Evolutionary conservation across 2,113 vertebrate genomes (phyloP), one percentile per base, ranked within the genome.

Genomic region (Emydura subglobosa): DNA sequence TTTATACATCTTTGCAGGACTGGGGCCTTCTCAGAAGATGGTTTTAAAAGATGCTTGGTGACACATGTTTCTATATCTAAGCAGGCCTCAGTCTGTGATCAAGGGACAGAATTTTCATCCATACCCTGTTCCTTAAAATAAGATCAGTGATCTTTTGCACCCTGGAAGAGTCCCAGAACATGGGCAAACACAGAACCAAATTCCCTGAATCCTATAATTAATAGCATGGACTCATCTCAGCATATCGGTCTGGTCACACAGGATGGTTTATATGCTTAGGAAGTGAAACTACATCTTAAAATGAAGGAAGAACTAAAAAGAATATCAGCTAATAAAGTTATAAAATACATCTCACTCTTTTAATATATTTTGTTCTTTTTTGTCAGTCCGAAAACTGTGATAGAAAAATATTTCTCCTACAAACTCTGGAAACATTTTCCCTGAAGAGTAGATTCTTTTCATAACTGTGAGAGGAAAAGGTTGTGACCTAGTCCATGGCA

Each of bases 191-290:
- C 89, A 97, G 91, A 96, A 85, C 87, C 55, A 90, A 90, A 76
- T 97, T 98, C 96, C 91, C 87, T 89, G 97, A 97, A 97, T 96
- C 94, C 97, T 97, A 97, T 96, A 97, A 97, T 97, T 97, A 97
- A 96, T 7, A 6, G 0, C 92, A 59, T 94, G 94, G 85, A 94
- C 93, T 97, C 93, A 96, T 96, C 96, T 93, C 89, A 93, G 61
- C 79, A 27, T 95, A 92, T 95, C 91, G 95, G 22, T 94, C 90
- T 95, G 85, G 93, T 95, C 87, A 91, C 88, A 88, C 0, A 76
- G 85, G 44, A 39, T 88, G 85, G 89, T 51, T 79, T 83, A 50
- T 49, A 39, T 22, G 34, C 53, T 74, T 57, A 29, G 57, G 53
- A 39, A 83, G 47, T 53, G 72, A 84, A 84, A 84, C 51, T 59